Evolutionary conservation across 2,888 invertebrate genomes (phyloP).

Genomic region (Tortricodes alternella): DNA sequence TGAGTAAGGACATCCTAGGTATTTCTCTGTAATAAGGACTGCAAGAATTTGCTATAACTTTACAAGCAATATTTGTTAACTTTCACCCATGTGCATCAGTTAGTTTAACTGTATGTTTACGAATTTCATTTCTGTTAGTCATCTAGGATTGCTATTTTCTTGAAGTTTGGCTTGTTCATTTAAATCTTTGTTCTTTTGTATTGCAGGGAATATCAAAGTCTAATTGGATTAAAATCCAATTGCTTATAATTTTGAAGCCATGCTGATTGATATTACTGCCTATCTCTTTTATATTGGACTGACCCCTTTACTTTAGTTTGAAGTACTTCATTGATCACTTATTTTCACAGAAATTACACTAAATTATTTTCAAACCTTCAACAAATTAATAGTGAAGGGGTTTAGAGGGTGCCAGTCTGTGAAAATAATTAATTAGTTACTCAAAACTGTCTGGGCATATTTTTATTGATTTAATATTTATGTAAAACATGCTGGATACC

Average conservation of each 20-base stretch:
- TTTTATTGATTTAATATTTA: too few relatives aligned
- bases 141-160: constrained; percentile 18
- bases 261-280: constrained; percentile 8
- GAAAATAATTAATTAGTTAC: constrained; percentile 4
- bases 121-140: constrained; percentile 35
- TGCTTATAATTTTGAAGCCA: constrained; percentile 19
- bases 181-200: constrained; percentile 8
- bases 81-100: constrained; percentile 49
- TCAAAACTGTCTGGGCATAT: too few relatives aligned
- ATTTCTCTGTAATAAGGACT: constrained; percentile 68
- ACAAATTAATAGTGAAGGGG: not conserved
- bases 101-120: constrained; percentile 34
- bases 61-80: constrained; percentile 56
- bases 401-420: not conserved
- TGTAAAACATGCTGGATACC: too few relatives aligned
- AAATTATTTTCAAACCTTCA: too few relatives aligned
- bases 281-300: constrained; percentile 7
- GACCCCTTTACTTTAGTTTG: not conserved
- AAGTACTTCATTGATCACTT: too few relatives aligned
- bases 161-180: constrained; percentile 14
- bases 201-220: constrained; percentile 17
- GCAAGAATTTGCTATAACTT: constrained; percentile 72
- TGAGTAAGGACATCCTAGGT: constrained; percentile 60
- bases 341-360: too few relatives aligned
- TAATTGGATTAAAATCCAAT: constrained; percentile 15